A percentile compares a stretch with the other conserved stretches of the same genome.
Conservation (phyloP, 2,797 vertebrate genomes). For the Cichlasoma orientale region DNA sequence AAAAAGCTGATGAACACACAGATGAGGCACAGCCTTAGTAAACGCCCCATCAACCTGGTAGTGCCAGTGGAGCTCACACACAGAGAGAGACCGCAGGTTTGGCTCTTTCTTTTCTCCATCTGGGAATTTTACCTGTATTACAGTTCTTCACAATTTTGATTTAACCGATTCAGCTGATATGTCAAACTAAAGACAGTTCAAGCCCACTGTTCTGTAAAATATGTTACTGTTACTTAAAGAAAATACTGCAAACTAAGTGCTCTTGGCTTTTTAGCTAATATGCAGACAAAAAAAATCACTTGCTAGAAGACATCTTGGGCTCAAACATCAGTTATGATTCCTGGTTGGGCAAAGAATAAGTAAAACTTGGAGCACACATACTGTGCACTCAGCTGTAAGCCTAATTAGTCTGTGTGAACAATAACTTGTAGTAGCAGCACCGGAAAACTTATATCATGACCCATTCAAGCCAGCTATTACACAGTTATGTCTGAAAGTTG, state of each 20-base stretch:
- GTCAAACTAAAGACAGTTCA: not conserved
- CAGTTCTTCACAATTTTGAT: conserved; percentile 9
- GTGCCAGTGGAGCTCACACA: conserved; percentile 47
- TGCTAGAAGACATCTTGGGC: not conserved
- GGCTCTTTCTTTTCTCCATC: conserved; percentile 7
- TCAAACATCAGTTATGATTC: conserved; percentile 11
- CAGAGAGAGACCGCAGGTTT: conserved; percentile 43
- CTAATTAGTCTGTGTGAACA: conserved; percentile 40
- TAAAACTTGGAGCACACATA: conserved; percentile 6
- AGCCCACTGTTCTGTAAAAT: not conserved
- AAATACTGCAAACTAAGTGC: not conserved
- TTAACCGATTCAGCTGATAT: not conserved
- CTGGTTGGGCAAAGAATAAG: not conserved
- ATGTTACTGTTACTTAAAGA: not conserved
- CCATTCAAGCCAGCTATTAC: not conserved
- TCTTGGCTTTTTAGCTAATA: not conserved
- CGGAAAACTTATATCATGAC: not conserved
- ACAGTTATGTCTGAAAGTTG: not conserved
- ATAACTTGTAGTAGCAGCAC: not conserved
- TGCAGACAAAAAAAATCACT: not conserved
- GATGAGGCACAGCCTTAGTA: conserved; percentile 60
- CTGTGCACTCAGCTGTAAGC: not conserved
- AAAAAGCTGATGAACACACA: conserved; percentile 50
- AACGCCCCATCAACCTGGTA: conserved; percentile 61
- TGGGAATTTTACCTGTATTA: not conserved